These are phyloP conservation scores for Scalopus aquaticus DNA, from an alignment of 2,113 vertebrate species.

Conservation along the genomic window DNA sequence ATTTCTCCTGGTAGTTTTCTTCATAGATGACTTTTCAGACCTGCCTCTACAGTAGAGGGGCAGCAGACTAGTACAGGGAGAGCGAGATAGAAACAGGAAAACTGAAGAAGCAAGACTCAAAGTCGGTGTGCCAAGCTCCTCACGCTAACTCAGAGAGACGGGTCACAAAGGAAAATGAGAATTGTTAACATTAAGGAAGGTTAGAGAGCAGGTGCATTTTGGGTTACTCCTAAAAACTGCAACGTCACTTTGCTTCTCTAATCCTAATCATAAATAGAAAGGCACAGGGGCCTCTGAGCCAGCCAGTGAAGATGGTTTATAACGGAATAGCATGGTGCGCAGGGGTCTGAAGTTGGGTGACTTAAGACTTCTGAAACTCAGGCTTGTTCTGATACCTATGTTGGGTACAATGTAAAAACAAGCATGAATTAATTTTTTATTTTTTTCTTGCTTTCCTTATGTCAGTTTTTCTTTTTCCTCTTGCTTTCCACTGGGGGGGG, in stretches of 20 bases:
- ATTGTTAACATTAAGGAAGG: neutral
- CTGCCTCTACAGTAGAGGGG: neutral
- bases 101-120: neutral
- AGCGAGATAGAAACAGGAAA: constrained; percentile 16
- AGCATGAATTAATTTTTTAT: neutral
- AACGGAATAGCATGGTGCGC: neutral
- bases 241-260: neutral
- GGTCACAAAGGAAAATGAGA: neutral
- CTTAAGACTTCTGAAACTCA: constrained; percentile 36
- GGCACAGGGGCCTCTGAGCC: neutral
- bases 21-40: constrained; percentile 18
- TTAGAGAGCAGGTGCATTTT: neutral
- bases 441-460: neutral
- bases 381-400: neutral
- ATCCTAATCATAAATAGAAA: neutral
- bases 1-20: constrained; percentile 40
- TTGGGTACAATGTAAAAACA: neutral
- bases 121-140: neutral
- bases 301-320: constrained; percentile 19
- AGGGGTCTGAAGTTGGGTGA: neutral
- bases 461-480: neutral
- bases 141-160: neutral
- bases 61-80: neutral
- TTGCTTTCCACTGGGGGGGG: neutral
- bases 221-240: neutral